Conservation (phyloP, 2,888 invertebrate species). For the Drosophila acutilabella region DNA sequence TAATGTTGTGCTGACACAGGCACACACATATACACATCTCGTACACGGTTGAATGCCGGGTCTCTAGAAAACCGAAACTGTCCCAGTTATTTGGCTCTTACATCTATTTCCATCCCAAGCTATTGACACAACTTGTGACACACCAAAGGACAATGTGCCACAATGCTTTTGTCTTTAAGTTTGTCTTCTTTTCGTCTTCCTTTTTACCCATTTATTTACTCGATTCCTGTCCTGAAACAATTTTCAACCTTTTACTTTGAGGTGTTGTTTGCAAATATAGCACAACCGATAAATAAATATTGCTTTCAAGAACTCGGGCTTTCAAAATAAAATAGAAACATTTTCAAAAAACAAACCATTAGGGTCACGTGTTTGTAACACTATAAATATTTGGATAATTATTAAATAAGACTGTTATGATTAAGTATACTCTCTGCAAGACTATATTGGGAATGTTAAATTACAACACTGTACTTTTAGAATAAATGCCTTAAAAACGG, state of each 20-base stretch:
- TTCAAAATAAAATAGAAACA: no score
- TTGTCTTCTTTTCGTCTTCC: constrained; percentile 41
- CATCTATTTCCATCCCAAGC: constrained; percentile 22
- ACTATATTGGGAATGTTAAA: no score
- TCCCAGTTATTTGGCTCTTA: constrained; percentile 29
- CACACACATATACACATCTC: no score
- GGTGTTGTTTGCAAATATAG: not conserved
- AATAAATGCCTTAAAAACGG: no score
- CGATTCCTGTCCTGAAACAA: constrained; percentile 14
- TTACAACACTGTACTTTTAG: no score
- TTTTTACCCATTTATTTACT: constrained; percentile 7
- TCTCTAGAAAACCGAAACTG: constrained; percentile 40
- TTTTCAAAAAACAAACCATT: no score
- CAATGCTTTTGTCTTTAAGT: constrained; percentile 69
- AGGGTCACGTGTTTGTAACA: no score
- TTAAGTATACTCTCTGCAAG: no score
- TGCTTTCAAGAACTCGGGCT: no score
- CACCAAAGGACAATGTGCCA: constrained; percentile 56
- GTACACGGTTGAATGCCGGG: constrained; percentile 7
- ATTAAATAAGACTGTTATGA: no score
- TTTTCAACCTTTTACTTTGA: constrained; percentile 18
- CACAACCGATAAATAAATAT: not conserved
- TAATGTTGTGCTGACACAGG: constrained; percentile 72
- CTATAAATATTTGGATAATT: no score
- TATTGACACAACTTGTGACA: constrained; percentile 60